Evolutionary conservation across 2,888 invertebrate genomes (phyloP).

Genomic region (Vanessa cardui): DNA sequence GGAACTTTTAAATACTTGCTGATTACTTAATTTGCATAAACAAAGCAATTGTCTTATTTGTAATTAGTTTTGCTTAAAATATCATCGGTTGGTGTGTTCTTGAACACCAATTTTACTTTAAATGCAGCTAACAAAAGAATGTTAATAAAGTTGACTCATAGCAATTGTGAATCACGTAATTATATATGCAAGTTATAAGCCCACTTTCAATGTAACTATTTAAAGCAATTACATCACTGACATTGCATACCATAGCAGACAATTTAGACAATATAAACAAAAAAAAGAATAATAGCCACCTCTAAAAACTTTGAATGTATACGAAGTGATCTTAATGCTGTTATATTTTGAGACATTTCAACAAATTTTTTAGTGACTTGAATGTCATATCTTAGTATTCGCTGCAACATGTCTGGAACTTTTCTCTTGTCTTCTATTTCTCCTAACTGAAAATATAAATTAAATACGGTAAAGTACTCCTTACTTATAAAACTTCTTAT

Average conservation of each 20-base stretch:
- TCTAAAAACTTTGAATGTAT: constrained; percentile 82
- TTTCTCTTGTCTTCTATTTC: constrained; percentile 61
- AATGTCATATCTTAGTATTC: constrained; percentile 75
- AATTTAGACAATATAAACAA: too few species aligned
- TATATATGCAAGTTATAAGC: constrained; percentile 3
- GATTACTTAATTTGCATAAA: too few species aligned
- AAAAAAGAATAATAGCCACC: constrained; percentile 55
- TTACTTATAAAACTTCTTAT: background rate
- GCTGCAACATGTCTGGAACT: constrained; percentile 76
- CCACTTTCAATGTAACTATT: background rate
- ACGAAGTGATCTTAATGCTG: constrained; percentile 77
- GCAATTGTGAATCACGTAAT: background rate
- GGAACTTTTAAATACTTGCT: too few species aligned
- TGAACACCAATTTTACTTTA: background rate
- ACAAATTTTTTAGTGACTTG: constrained; percentile 80
- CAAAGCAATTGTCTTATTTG: too few species aligned
- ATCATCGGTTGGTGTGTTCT: background rate
- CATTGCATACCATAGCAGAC: background rate
- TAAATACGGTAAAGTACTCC: too few species aligned
- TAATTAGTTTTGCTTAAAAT: too few species aligned
- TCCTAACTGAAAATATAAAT: constrained; percentile 53
- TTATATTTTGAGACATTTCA: constrained; percentile 68
- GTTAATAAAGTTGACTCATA: background rate
- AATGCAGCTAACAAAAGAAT: background rate
- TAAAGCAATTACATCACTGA: background rate